Evolutionary conservation across 2,888 invertebrate genomes (phyloP).

Genomic region (Dynastes tityus): DNA sequence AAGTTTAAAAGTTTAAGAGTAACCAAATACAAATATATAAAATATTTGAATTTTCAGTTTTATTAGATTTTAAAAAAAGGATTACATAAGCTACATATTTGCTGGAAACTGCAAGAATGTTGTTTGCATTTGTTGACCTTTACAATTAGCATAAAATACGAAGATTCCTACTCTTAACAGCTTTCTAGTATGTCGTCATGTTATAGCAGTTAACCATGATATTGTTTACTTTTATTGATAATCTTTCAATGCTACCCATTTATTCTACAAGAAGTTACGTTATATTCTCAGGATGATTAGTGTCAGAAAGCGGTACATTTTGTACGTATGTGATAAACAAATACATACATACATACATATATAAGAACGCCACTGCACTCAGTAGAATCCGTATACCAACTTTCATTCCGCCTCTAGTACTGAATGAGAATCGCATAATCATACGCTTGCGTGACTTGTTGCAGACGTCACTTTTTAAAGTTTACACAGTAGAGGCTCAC

Average conservation of each 20-base stretch:
- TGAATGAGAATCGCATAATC: conserved; percentile 45
- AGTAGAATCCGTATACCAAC: conserved; percentile 9
- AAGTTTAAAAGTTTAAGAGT: too few relatives aligned
- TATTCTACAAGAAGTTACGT: not conserved
- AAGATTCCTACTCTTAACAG: conserved; percentile 4
- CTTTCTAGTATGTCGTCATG: conserved; percentile 18
- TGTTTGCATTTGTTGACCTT: conserved; percentile 21
- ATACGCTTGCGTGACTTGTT: conserved; percentile 55
- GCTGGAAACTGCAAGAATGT: not conserved
- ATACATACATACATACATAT: not conserved
- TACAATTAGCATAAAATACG: conserved; percentile 20
- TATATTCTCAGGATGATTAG: not conserved
- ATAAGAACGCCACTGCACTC: not conserved
- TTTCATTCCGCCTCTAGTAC: conserved; percentile 27
- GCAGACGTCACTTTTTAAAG: conserved; percentile 56
- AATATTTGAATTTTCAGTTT: too few relatives aligned
- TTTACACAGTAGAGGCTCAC: conserved; percentile 49
- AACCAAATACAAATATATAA: too few relatives aligned
- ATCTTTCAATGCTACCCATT: not conserved
- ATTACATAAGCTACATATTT: not conserved
- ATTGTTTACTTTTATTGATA: not conserved
- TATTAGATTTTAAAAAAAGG: too few relatives aligned
- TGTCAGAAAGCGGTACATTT: not conserved
- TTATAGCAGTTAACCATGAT: not conserved
- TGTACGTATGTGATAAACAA: not conserved